These are phyloP conservation scores for Hiodon tergisus DNA, from an alignment of 2,113 vertebrate species.

Conservation along the genomic window DNA sequence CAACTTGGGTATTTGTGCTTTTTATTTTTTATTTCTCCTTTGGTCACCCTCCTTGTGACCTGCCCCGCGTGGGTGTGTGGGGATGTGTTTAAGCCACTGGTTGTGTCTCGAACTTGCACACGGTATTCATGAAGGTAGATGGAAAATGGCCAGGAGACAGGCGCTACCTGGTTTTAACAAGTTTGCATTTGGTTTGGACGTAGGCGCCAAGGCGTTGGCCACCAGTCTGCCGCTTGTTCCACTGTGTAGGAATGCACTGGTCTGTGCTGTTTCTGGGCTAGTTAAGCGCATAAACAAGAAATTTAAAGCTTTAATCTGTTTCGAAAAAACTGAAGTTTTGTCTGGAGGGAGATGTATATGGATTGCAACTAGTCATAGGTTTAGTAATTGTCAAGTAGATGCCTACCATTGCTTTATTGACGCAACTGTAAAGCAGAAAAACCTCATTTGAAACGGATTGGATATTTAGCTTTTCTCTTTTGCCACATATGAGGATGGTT, in stretches of 20 bases:
- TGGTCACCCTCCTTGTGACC: no score
- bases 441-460: constrained; percentile 20
- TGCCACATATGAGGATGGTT: constrained; percentile 21
- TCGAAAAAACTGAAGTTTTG: constrained; percentile 9
- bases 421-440: constrained; percentile 19
- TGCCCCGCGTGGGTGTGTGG: no score
- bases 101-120: neutral
- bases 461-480: constrained; percentile 21
- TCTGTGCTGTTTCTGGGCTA: neutral
- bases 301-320: constrained; percentile 1
- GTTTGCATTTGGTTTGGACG: neutral
- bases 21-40: no score
- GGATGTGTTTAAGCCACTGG: neutral
- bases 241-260: no score
- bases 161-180: neutral
- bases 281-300: constrained; percentile 7
- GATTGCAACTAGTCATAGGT: constrained; percentile 19
- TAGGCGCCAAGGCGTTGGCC: neutral
- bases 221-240: neutral
- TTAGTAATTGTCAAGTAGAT: constrained; percentile 18
- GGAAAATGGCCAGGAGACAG: neutral
- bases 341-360: constrained; percentile 25
- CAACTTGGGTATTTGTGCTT: no score
- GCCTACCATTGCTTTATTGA: constrained; percentile 8
- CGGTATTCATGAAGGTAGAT: neutral